Percentiles rank a stretch among this genome's conserved stretches.
phyloP scores from a whole-genome alignment of 2,797 vertebrate species.

The Octomys mimax region DNA sequence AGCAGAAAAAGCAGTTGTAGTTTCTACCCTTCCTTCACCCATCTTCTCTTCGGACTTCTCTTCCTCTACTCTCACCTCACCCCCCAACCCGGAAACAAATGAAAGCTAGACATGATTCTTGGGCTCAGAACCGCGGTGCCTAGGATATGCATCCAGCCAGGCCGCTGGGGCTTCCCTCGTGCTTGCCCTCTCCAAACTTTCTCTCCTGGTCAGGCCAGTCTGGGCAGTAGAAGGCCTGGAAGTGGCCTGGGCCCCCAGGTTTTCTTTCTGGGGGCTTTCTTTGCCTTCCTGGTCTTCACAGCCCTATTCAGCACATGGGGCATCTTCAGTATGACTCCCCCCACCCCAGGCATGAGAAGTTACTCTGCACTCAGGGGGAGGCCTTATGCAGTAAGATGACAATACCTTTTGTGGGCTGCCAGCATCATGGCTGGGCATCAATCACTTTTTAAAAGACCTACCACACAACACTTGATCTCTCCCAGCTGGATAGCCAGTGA shows the following conservation, averaged over 20 bases:
- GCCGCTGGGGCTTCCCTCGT: neutral
- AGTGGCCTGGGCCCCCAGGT: neutral
- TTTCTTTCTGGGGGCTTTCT: neutral
- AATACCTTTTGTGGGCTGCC: neutral
- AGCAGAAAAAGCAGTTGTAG: neutral
- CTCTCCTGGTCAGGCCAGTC: neutral
- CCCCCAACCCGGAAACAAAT: neutral
- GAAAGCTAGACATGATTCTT: neutral
- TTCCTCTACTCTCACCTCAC: neutral
- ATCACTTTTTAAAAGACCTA: conserved; percentile 55
- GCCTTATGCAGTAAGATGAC: neutral
- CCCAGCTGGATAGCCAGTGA: neutral
- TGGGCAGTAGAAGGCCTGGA: neutral
- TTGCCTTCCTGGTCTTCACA: neutral
- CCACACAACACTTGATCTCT: conserved; percentile 59
- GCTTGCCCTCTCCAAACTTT: neutral
- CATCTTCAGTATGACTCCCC: neutral
- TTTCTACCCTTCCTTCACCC: conserved; percentile 6
- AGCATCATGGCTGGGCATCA: neutral
- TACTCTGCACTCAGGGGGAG: neutral
- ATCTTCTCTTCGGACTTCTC: neutral
- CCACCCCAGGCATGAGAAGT: neutral
- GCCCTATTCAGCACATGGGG: neutral
- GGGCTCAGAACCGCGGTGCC: neutral
- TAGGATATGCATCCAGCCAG: neutral